Base-by-base conservation (phyloP, 1,140 invertebrate genomes). In the Microplitis mediator region DNA sequence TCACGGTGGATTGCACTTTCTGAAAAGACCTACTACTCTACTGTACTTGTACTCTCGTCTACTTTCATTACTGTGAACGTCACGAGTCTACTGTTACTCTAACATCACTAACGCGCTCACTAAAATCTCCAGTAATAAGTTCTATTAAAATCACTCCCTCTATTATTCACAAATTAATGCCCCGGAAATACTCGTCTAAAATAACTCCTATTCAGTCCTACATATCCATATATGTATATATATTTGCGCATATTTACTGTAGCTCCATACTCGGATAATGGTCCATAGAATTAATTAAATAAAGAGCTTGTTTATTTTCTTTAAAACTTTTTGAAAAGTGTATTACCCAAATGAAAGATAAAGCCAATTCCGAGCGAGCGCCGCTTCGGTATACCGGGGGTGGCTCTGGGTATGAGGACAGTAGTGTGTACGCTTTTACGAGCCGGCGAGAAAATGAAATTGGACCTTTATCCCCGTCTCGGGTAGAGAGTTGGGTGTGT, bases 1-100 rank as follows among this genome's bases (percentile, higher is more conserved):
- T 80, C 79, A 83, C 76, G 82, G 73, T 79, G 81, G 78, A 84
- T 84, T 82, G 80, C 81, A 82, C 80, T 81, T 80, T 72, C 74
- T 82, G 82, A 84, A 85, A 85, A 83, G 80, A 78, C 76, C 79
- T 45, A 45, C 39, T 45, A 45, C 39, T 45, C 39, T 45, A 45
- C 8, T 45, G 39, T 45, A 45, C 39, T 45, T 45, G 39, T 45
- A 45, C 39, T 45, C 8, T 76, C 76, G 79, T 78, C 80, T 79
- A 76, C 79, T 82, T 79, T 81, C 80, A 79, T 83, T 84, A 82
- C 78, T 74, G 77, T 76, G 76, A 77, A 75, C 66, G 54, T 35
- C 69, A 61, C 50, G 62, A 62, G 63, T 58, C 56, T 58, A 16
- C 14, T 58, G 16, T 16, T 23, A 16, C 16, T 58, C 23, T 16